Conservation (phyloP, 2,113 vertebrate species). For the Meleagris gallopavo region DNA sequence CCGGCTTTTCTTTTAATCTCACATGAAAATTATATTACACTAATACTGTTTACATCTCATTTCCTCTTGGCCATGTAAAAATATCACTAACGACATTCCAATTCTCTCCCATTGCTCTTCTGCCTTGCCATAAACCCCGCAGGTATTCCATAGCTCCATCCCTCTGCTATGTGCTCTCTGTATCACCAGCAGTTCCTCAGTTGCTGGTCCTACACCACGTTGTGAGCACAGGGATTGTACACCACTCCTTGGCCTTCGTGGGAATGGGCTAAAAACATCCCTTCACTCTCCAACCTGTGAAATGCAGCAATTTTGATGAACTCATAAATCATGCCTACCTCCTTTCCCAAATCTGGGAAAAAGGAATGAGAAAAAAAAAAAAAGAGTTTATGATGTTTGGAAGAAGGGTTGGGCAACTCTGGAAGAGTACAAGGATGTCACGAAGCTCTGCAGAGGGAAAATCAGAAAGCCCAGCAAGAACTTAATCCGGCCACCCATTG, state of each 20-base stretch:
- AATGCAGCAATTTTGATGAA: not conserved
- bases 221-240: not conserved
- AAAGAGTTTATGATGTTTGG: no score
- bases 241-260: not conserved
- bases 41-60: constrained; percentile 72
- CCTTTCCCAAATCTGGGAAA: not conserved
- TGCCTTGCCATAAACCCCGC: not conserved
- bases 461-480: no score
- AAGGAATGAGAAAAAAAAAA: no score
- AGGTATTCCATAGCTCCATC: not conserved
- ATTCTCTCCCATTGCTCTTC: not conserved
- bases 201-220: not conserved
- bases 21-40: constrained; percentile 77
- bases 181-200: not conserved
- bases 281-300: not conserved
- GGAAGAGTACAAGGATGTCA: no score
- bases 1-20: constrained; percentile 77
- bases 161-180: not conserved
- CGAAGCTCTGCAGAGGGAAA: no score
- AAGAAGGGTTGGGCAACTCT: no score
- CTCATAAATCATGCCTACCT: not conserved
- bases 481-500: no score
- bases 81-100: constrained; percentile 53
- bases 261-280: not conserved
- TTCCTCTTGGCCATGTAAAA: constrained; percentile 63